Evolutionary conservation across 2,888 invertebrate species (phyloP), one percentile per base, ranked within the genome.

Genomic region (Sepiola atlantica): DNA sequence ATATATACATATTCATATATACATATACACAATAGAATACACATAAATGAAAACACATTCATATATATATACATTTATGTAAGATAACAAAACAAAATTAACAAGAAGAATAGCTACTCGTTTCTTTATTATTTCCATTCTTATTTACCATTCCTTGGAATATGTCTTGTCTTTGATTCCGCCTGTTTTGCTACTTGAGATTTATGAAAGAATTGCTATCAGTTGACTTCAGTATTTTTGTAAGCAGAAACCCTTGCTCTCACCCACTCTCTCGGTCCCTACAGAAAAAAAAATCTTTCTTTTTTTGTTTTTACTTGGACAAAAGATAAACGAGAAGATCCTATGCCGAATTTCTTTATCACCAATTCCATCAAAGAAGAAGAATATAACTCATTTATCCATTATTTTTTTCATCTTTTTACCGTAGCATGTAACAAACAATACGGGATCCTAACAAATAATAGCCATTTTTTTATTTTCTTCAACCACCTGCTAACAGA

Each of bases 191-290:
- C 77, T 77, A 77, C 77, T 77, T 77, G 77, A 77, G 77, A 77
- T 77, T 77, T 77, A 77, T 77, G 77, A 77, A 77, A 77, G 77
- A 77, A 77, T 77, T 16, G 77, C 77, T n/a, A 77, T 77, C 32
- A 77, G 77, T 77, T 77, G n/a, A n/a, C 77, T 77, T n/a, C 32
- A n/a, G 32, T 77, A 32, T 77, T 18, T n/a, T 18, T n/a, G 77
- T n/a, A 32, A 77, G 77, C 77, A 77, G 14, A 77, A n/a, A 77
- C 77, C 77, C n/a, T 77, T n/a, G 77, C 77, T 77, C 77, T 77
- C 16, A 16, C n/a, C 77, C 77, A n/a, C 77, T n/a, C 77, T 6
- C 57, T 24, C 57, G 6, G 4, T 21, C 57, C 57, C 14, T 0
- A 8, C 45, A 45, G 45, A 8, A 45, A 45, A 45, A 45, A 8